Base-by-base conservation (phyloP, 2,888 invertebrate genomes). In the Nemurella pictetii region DNA sequence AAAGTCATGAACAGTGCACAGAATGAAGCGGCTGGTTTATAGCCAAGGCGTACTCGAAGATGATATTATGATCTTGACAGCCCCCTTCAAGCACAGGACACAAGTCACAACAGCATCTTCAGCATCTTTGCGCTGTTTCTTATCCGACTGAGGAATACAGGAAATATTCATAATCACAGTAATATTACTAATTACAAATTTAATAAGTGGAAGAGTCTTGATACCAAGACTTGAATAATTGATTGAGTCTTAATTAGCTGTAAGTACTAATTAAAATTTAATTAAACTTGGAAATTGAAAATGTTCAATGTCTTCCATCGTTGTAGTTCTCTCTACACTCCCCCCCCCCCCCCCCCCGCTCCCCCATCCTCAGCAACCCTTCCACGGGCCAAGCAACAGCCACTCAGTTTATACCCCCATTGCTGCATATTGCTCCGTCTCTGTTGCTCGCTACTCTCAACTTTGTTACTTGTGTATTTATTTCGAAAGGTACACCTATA, bases 211-310 rank as follows among this genome's bases (percentile, higher is more conserved):
- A 72, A 84, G 84, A 84, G 82, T 82, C 82, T 82, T 86, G 86
- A 85, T 86, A 85, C 84, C 80, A 55, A 83, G 85, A 86, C 85
- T 86, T 86, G 85, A 86, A 86, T 87, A 87, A 87, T 87, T 87
- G 87, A 87, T 87, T 86, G 87, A 86, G 86, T 87, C 87, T 87
- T 87, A 87, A 87, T 87, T 87, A 87, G 87, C 85, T 85, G 83
- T 86, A 86, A 87, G 86, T 86, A 87, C 87, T 87, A 87, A 87
- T 87, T 87, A 87, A 87, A 87, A 87, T 87, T 87, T 87, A 87
- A 87, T 87, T 87, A 87, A 87, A 87, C 85, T 87, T 85, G 85
- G 86, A 87, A 87, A 87, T 87, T 87, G 86, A 85, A 87, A 86
- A 86, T 86, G 86, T 86, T 80, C 83, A 77, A 82, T 84, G 84